These are phyloP conservation scores for Emydura subglobosa DNA, from an alignment of 2,113 vertebrate species.

Conservation along the genomic window DNA sequence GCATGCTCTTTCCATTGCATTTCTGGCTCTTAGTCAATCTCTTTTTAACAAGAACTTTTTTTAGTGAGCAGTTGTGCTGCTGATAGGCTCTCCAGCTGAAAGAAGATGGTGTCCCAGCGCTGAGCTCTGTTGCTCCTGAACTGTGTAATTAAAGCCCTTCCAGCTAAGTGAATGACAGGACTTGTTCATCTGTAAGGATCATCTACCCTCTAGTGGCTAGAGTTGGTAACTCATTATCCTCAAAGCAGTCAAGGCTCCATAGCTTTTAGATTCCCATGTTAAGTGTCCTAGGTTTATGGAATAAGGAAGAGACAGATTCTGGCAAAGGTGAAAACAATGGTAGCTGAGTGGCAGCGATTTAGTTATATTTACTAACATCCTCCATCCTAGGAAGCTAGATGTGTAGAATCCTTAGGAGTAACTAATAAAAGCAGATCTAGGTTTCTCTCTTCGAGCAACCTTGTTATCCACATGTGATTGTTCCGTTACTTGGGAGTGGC, in stretches of 20 bases:
- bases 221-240: neutral
- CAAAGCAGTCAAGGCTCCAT: neutral
- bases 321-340: neutral
- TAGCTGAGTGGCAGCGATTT: neutral
- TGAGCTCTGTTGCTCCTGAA: neutral
- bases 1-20: accelerated
- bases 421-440: neutral
- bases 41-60: neutral
- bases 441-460: neutral
- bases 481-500: neutral
- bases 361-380: neutral
- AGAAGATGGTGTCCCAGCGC: neutral
- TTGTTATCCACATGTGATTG: neutral
- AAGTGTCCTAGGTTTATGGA: neutral
- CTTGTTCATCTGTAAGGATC: neutral
- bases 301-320: neutral
- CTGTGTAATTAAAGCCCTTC: neutral
- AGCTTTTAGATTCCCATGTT: neutral
- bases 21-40: neutral
- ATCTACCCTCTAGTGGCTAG: slow-evolving; percentile 53
- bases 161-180: neutral
- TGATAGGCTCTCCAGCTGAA: neutral
- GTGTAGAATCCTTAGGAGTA: neutral
- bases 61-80: neutral
- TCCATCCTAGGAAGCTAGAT: neutral